Evolutionary conservation across 2,113 vertebrate species (phyloP).

Genomic region (Psilopsiagon aymara): DNA sequence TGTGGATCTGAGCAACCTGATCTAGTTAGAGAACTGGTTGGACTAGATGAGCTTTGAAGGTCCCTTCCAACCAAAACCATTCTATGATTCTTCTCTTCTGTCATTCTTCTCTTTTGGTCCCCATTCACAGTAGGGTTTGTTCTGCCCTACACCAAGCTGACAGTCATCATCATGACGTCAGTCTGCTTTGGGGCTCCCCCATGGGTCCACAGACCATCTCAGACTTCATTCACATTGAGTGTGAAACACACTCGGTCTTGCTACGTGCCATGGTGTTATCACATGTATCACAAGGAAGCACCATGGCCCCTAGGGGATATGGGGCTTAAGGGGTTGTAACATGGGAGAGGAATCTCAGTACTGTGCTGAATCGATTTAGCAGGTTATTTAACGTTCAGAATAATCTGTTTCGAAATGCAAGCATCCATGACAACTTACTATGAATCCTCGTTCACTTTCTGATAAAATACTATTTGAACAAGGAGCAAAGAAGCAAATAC

Average conservation of each 20-base stretch:
- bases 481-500: background rate
- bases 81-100: background rate
- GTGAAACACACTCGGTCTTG: background rate
- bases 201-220: accelerated
- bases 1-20: background rate
- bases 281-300: accelerated
- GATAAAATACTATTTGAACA: background rate
- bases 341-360: background rate
- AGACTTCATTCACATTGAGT: background rate
- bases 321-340: background rate
- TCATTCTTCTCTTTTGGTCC: background rate
- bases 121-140: accelerated
- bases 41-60: background rate
- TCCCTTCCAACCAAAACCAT: background rate
- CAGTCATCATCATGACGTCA: accelerated
- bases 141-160: background rate
- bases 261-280: accelerated
- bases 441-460: background rate
- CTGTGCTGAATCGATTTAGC: background rate
- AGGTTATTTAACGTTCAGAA: background rate
- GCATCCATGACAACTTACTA: accelerated
- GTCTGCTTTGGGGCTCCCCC: background rate
- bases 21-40: background rate
- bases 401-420: background rate
- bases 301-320: accelerated